Conservation (phyloP, 2,888 invertebrate species). For the Diaprepes abbreviatus region DNA sequence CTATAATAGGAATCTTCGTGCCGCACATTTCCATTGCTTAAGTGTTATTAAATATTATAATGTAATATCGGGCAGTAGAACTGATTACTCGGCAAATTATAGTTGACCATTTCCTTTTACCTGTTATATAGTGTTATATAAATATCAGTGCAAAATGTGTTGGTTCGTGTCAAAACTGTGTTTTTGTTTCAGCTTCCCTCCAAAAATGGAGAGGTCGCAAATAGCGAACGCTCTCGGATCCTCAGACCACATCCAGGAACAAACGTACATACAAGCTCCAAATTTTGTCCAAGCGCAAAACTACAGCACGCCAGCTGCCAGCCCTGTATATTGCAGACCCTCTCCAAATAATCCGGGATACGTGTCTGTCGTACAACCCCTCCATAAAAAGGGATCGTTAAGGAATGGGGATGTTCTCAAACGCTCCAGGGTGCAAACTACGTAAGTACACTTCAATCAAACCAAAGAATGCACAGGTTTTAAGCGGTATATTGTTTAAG, state of each 20-base stretch:
- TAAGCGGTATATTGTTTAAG: background rate
- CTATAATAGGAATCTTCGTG: conserved; percentile 12
- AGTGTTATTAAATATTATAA: conserved; percentile 6
- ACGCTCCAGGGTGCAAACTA: conserved; percentile 76
- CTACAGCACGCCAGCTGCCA: conserved; percentile 61
- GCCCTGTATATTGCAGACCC: conserved; percentile 63
- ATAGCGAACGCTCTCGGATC: conserved; percentile 63
- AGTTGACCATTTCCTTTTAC: conserved; percentile 8
- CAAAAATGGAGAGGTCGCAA: conserved; percentile 67
- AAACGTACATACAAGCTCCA: conserved; percentile 68
- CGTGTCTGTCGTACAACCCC: conserved; percentile 67
- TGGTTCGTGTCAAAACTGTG: conserved; percentile 31
- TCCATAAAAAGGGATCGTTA: conserved; percentile 76
- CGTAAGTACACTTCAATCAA: conserved; percentile 70
- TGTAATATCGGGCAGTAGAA: background rate
- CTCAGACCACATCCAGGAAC: conserved; percentile 64
- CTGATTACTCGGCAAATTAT: conserved; percentile 11
- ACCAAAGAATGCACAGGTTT: background rate
- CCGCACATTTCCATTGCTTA: conserved; percentile 12
- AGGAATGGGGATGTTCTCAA: conserved; percentile 77
- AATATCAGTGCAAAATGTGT: conserved; percentile 18
- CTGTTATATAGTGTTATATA: background rate
- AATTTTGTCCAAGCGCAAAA: conserved; percentile 66
- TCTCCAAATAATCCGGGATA: conserved; percentile 64
- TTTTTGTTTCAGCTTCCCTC: conserved; percentile 66